Evolutionary conservation across 2,797 vertebrate genomes (phyloP), one percentile per base, ranked within the genome.

Genomic region (Picus viridis): DNA sequence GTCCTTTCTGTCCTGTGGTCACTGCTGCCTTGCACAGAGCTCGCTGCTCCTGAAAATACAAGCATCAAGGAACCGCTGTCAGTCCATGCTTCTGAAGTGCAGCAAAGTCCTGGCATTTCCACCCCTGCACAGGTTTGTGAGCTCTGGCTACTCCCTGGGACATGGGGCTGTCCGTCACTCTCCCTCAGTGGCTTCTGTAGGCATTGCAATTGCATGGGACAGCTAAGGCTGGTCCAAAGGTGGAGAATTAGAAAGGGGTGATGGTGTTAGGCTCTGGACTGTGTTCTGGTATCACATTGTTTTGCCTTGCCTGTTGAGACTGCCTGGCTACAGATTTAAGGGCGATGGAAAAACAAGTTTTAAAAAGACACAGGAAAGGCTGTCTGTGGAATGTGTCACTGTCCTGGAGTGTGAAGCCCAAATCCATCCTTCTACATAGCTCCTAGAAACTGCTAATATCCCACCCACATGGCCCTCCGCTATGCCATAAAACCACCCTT

Each of bases 1-100:
- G 73, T 78, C 58, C 90, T 82, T 95, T 95, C 84, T 96, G 96
- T 64, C 51, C 94, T 1, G 64, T 74, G 8, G 94, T 68, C 56
- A 80, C 51, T 18, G 62, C 78, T 71, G 26, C 70, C 73, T 93
- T 74, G 11, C 43, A 63, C 12, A 96, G 63, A 88, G 90, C 92
- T 76, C 20, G 89, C 23, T 1, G 67, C 47, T 96, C 95, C 98
- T 98, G 89, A 12, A 70, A 57, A 83, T 24, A 86, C 0, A 1
- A 91, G 67, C 16, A 72, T 36, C 10, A 68, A 18, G 14, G 29
- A 92, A 63, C 36, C 47, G 64, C 47, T 54, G 29, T 87, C 53
- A 82, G 39, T 56, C 18, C 41, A 45, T 2, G 4, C n/a, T 49
- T 54, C 20, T 2, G 3, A 81, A 47, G 4, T 36, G 69, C 41